Conservation (phyloP, 1,140 invertebrate species). For the Aphaenogaster rudis region DNA sequence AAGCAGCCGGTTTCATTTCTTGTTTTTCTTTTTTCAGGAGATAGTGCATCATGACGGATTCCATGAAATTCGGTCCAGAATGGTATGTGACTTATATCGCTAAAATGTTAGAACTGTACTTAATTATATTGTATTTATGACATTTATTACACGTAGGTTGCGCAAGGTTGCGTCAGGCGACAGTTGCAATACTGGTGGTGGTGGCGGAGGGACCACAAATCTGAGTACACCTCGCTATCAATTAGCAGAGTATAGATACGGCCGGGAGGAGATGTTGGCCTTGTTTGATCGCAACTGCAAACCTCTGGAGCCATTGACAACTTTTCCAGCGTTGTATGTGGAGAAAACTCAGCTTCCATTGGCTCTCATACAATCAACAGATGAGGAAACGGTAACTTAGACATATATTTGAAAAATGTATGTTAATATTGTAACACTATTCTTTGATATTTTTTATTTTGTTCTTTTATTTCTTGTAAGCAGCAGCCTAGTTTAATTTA, state of each 20-base stretch:
- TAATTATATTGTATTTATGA: background rate
- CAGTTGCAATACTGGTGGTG: slow-evolving; percentile 83
- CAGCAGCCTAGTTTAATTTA: background rate
- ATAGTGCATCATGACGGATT: slow-evolving; percentile 89
- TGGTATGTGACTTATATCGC: slow-evolving; percentile 84
- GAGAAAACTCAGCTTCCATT: slow-evolving; percentile 93
- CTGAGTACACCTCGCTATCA: slow-evolving; percentile 88
- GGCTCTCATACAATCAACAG: slow-evolving; percentile 91
- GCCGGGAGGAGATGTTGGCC: slow-evolving; percentile 95
- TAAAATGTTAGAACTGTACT: background rate
- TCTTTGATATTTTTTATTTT: background rate
- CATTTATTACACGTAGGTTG: slow-evolving; percentile 84
- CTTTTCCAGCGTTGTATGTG: slow-evolving; percentile 90
- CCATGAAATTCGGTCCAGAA: slow-evolving; percentile 92
- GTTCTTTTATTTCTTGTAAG: background rate
- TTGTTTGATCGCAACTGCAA: slow-evolving; percentile 91
- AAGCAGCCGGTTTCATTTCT: slow-evolving; percentile 44
- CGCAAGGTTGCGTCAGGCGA: slow-evolving; percentile 89
- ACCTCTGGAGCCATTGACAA: slow-evolving; percentile 90
- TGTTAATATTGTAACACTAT: background rate
- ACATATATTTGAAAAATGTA: background rate
- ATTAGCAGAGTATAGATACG: slow-evolving; percentile 93
- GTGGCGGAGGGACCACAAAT: slow-evolving; percentile 84
- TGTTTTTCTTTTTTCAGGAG: slow-evolving; percentile 76
- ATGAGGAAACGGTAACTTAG: slow-evolving; percentile 92